A percentile compares a stretch with the other conserved stretches of the same genome.
These are phyloP conservation scores for Taeniopygia guttata DNA, from an alignment of 2,797 vertebrate species.

Conservation along the genomic window DNA sequence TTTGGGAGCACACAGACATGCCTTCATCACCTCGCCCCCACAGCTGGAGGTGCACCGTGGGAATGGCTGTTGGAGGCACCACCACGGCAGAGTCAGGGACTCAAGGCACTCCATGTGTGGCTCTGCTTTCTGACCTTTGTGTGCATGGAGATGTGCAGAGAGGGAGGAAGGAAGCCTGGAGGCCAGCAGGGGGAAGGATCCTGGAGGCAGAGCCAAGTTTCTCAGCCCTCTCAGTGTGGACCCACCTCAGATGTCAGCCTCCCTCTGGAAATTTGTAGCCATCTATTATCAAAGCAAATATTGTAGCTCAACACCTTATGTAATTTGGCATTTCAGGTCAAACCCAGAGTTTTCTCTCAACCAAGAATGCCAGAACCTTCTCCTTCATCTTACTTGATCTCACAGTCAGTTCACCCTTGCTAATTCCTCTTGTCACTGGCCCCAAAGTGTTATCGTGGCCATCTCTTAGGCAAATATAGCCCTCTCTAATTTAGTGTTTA, in stretches of 20 bases:
- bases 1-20: neutral
- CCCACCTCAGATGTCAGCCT: neutral
- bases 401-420: neutral
- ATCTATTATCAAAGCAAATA: neutral
- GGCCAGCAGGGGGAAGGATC: neutral
- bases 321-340: neutral
- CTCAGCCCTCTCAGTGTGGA: neutral
- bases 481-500: neutral
- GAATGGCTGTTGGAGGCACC: neutral
- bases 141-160: neutral
- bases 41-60: conserved; percentile 44
- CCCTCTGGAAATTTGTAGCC: neutral
- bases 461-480: neutral
- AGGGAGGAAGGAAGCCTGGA: neutral
- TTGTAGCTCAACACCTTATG: neutral
- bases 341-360: neutral
- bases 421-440: neutral
- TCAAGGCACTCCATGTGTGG: neutral
- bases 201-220: neutral
- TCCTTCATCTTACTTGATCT: neutral
- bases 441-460: too few species aligned
- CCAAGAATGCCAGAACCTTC: neutral
- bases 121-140: neutral
- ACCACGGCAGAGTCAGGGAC: neutral
- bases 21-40: conserved; percentile 18